These are phyloP conservation scores for Norana najaformis DNA, from an alignment of 2,888 invertebrate genomes.

Conservation along the genomic window DNA sequence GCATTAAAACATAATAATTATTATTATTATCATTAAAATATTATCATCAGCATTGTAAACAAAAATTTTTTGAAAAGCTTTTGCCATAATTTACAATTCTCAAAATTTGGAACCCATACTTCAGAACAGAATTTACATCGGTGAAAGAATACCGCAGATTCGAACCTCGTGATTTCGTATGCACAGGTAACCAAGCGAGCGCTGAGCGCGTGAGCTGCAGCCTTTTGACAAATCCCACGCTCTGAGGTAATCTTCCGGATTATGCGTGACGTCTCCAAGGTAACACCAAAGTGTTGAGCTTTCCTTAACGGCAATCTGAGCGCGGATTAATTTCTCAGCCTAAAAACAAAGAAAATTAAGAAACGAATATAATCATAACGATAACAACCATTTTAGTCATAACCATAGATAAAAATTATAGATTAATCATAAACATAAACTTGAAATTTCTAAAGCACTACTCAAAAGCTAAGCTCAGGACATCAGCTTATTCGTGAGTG, in stretches of 20 bases:
- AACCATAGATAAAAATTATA: too few relatives aligned
- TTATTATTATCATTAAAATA: too few relatives aligned
- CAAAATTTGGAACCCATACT: too few relatives aligned
- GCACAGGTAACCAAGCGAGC: slow-evolving; percentile 77
- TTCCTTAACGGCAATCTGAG: slow-evolving; percentile 76
- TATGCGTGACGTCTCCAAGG: slow-evolving; percentile 84
- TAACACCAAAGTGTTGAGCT: slow-evolving; percentile 86
- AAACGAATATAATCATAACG: background rate
- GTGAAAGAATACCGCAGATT: too few relatives aligned
- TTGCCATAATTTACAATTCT: too few relatives aligned
- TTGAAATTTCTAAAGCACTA: too few relatives aligned
- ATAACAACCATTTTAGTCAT: background rate
- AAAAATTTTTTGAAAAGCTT: too few relatives aligned
- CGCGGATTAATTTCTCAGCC: slow-evolving; percentile 84
- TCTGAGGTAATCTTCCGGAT: slow-evolving; percentile 78
- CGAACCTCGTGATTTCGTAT: slow-evolving; percentile 55
- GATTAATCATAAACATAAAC: too few relatives aligned
- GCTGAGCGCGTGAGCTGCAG: slow-evolving; percentile 80
- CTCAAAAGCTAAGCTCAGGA: too few relatives aligned
- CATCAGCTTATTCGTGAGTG: too few relatives aligned
- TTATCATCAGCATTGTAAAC: too few relatives aligned
- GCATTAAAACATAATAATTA: too few relatives aligned
- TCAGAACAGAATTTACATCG: background rate
- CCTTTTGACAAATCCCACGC: slow-evolving; percentile 87
- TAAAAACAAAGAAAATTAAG: slow-evolving; percentile 53